Conservation (phyloP, 2,888 invertebrate species). For the Stegana nigrithorax region DNA sequence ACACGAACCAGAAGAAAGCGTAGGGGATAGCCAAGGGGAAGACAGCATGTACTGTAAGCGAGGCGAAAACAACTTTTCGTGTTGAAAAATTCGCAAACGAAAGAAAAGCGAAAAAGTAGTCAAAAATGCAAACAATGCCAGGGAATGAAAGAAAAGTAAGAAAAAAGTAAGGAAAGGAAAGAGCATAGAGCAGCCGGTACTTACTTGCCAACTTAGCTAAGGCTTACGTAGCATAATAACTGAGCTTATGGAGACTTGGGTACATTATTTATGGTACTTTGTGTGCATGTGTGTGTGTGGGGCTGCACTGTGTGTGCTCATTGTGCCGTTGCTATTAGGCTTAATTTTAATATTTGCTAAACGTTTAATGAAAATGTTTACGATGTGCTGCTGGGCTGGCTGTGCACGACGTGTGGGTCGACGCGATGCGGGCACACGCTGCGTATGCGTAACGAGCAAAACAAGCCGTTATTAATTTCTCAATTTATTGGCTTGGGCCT, state of each 20-base stretch:
- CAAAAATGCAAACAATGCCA: background rate
- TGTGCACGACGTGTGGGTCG: background rate
- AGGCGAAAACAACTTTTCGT: background rate
- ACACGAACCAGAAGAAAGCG: background rate
- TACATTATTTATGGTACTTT: slow-evolving; percentile 5
- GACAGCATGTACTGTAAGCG: background rate
- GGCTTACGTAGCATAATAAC: slow-evolving; percentile 6
- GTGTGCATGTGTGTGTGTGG: background rate
- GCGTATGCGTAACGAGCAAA: background rate
- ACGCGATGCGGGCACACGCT: no score
- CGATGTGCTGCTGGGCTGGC: background rate
- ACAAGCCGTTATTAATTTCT: no score
- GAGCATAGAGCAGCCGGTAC: background rate
- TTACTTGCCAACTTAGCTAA: background rate
- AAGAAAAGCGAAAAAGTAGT: no score
- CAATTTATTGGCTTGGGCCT: no score
- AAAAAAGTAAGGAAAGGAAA: background rate
- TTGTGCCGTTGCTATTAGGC: background rate
- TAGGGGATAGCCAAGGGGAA: background rate
- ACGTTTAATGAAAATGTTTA: slow-evolving; percentile 17
- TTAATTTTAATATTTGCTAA: slow-evolving; percentile 5
- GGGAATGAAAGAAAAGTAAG: background rate
- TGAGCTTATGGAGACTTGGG: background rate
- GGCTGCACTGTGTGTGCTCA: background rate
- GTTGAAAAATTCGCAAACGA: no score